Base-by-base conservation (phyloP, 2,113 vertebrate species). In the Siniperca chuatsi region DNA sequence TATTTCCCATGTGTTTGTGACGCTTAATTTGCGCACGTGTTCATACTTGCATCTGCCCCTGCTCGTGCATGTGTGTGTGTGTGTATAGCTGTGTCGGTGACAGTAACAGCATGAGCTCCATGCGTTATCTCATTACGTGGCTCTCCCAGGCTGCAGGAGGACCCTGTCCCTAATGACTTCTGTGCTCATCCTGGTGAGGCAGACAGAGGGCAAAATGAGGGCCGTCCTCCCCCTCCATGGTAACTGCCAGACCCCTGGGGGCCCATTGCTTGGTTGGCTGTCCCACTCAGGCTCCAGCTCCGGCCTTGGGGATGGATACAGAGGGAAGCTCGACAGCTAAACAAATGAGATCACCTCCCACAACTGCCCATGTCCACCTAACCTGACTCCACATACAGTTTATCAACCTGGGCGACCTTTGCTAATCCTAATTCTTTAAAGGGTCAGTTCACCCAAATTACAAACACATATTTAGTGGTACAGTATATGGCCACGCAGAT, bases 271-370 rank as follows among this genome's bases (percentile, higher is more conserved):
- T 57, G 23, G 69, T 68, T 86, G 79, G 67, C 60, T 62, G 79
- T 82, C 78, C 87, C 67, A 72, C 80, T 82, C 66, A 60, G 62
- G 65, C 74, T 79, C 35, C 48, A 72, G 82, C 48, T 61, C 60
- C 20, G 65, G 61, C 75, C 90, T 62, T 65, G 3, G 6, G 87
- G 89, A 71, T 50, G 16, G 29, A 11, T 37, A 35, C 84, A 65
- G 33, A 62, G 37, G 75, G 75, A 75, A 86, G 64, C 77, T 76
- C 1, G 23, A 74, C 54, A 72, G 79, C 92, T 81, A 93, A 92
- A 92, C 90, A 91, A 90, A 87, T 93, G 75, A 94, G 65, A 88
- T 93, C 93, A 91, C 78, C 78, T 78, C 74, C 44, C 64, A 65
- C 55, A 6, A 8, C 60, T 86, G 71, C 75, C 46, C 75, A 83